Base-by-base conservation (phyloP, 2,888 invertebrate genomes). In the Drosophila anomalata region DNA sequence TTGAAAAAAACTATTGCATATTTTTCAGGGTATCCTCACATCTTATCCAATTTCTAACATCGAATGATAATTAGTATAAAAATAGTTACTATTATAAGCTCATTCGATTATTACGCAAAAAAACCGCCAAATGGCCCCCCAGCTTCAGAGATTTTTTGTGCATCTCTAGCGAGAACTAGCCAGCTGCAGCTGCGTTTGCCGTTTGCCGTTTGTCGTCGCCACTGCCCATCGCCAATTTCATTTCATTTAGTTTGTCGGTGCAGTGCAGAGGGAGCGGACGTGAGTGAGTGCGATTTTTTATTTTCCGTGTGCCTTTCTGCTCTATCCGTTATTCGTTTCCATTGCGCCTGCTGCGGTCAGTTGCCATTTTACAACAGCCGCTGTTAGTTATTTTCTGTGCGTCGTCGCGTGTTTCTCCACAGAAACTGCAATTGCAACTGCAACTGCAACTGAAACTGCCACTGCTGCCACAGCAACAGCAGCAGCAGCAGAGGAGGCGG, bases 361-460 rank as follows among this genome's bases (percentile, higher is more conserved):
- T 87, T 81, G 88, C 76, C 87, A 86, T 87, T 87, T 86, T 77
- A 86, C 87, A 84, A 77, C 79, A 78, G 84, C 71, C 86, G 86
- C 82, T 81, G 86, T 81, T 84, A 86, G 86, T 84, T 85, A 83
- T 57, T 71, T 82, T 85, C 82, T 79, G 82, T 85, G 82, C 85
- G 82, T 81, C 79, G 75, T 71, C 73, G 72, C 22, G 69, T 70
- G 79, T 69, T 62, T 52, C 52, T 60, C 46, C 71, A 78, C 54
- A 65, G 77, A 63, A 77, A 74, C 63, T 77, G 78, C 67, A 73
- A 78, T 63, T 78, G 77, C 71, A 76, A 44, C 44, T 41, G 52
- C 55, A 29, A 36, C 44, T 41, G 52, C 55, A 29, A 36, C 54
- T 47, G 56, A 52, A 42, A 41, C 41, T 41, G 51, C 55, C n/a